phyloP scores from a whole-genome alignment of 2,113 vertebrate genomes.

The Psammodynastes pulverulentus region DNA sequence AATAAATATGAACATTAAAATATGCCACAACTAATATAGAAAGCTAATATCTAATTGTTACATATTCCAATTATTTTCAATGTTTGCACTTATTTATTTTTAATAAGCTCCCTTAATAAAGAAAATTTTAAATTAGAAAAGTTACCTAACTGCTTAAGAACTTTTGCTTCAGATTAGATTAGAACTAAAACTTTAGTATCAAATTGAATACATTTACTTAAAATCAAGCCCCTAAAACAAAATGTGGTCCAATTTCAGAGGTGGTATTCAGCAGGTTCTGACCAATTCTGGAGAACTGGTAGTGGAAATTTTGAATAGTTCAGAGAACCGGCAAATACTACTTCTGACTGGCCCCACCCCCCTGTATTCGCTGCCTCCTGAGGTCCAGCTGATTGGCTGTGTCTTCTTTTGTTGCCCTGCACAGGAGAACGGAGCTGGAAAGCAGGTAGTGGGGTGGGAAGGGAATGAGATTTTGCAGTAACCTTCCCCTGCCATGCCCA shows the following conservation, averaged over 20 bases:
- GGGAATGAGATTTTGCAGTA: too few species aligned
- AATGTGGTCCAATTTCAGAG: neutral
- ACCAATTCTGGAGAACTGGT: too few species aligned
- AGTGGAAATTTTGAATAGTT: too few species aligned
- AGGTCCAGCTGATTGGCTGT: too few species aligned
- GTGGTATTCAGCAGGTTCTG: too few species aligned
- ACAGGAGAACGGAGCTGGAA: too few species aligned
- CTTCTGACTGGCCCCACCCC: too few species aligned
- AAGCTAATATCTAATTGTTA: neutral
- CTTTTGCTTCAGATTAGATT: conserved; percentile 4
- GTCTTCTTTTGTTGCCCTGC: too few species aligned
- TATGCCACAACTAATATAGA: conserved; percentile 8
- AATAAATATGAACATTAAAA: neutral
- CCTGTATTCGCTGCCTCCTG: too few species aligned
- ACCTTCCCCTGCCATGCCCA: too few species aligned
- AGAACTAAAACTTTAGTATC: neutral
- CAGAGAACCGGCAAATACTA: too few species aligned
- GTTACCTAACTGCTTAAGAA: neutral
- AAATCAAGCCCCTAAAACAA: neutral
- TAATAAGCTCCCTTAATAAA: neutral
- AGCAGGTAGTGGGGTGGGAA: too few species aligned
- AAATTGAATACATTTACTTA: neutral
- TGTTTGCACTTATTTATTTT: neutral
- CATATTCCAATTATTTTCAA: neutral
- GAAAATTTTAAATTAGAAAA: neutral